Base-by-base conservation (phyloP, 2,888 invertebrate genomes). In the Drosophila merina region DNA sequence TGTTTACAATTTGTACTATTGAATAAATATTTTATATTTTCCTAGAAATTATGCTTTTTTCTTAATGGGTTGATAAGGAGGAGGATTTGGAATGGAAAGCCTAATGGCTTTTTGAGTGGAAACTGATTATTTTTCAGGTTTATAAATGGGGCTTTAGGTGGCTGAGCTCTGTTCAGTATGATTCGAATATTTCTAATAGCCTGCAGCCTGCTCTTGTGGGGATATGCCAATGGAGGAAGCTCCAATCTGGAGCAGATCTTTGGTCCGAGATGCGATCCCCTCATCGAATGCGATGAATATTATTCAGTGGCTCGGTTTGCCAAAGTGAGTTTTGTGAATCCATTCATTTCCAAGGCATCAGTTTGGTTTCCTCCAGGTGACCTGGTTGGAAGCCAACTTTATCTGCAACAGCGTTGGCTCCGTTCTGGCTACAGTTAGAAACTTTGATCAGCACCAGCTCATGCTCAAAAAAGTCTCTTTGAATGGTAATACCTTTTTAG, bases 1-100 rank as follows among this genome's bases (percentile, higher is more conserved):
- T 62, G 72, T 77, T 74, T 68, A 79, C 56, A 63, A 52, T 33
- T 71, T 74, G 75, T 82, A 54, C 82, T 79, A 82, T 77, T 76
- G 40, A 81, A 81, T 81, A 85, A 81, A 79, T 68, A 51, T 85
- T 82, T 79, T 82, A 79, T 82, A 86, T 82, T 82, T 82, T 82
- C 83, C 72, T 86, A 86, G 78, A 85, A 77, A 67, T 14, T 14
- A 38, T 5, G 10, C 2, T 5, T 36, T 36, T 36, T 12, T 36
- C n/a, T 36, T 5, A 5, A n/a, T 4, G 36, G 36, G n/a, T 8
- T 4, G 12, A 10, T 40, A 50, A 44, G 45, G 20, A 20, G 20
- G 4, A 2, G 12, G 6, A 7, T 14, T 25, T n/a, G 25, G 9
- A 9, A 14, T 14, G 30, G 2, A 20, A 20, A 20, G 30, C 52